Conservation (phyloP, 1,140 invertebrate genomes). For the Probaryconus sp. region DNA sequence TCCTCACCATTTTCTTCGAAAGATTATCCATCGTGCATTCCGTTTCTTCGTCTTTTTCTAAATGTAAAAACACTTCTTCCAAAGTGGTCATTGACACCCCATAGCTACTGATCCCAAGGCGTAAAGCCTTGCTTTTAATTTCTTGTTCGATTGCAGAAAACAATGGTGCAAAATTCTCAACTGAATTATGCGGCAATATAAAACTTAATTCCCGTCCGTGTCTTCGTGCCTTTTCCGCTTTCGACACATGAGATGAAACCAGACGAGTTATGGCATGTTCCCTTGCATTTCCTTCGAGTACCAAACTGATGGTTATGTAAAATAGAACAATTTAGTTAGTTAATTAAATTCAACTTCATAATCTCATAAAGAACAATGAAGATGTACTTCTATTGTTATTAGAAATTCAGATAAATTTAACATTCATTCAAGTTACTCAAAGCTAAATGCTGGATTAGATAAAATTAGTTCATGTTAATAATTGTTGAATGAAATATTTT, state of each 20-base stretch:
- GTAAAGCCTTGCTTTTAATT: conserved; percentile 81
- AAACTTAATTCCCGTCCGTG: conserved; percentile 87
- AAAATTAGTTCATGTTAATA: too few species aligned
- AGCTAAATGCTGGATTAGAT: too few species aligned
- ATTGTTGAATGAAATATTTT: too few species aligned
- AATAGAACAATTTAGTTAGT: too few species aligned
- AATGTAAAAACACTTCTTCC: conserved; percentile 90
- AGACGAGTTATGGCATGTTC: conserved; percentile 81
- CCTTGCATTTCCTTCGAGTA: conserved; percentile 79
- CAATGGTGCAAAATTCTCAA: conserved; percentile 85
- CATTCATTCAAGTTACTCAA: too few species aligned
- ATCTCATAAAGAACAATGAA: too few species aligned
- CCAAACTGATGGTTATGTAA: conserved; percentile 77
- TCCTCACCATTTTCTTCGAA: conserved; percentile 85
- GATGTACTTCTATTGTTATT: too few species aligned
- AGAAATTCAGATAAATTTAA: too few species aligned
- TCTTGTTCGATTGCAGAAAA: conserved; percentile 87
- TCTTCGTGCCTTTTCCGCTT: conserved; percentile 84
- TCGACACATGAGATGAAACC: conserved; percentile 82
- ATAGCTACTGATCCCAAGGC: conserved; percentile 89
- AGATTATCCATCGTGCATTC: conserved; percentile 83
- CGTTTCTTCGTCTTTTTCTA: conserved; percentile 84
- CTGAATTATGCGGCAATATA: conserved; percentile 86
- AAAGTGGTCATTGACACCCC: conserved; percentile 96
- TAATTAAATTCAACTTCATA: too few species aligned